Evolutionary conservation across 2,797 vertebrate genomes (phyloP).

Genomic region (Hippoglossus hippoglossus): DNA sequence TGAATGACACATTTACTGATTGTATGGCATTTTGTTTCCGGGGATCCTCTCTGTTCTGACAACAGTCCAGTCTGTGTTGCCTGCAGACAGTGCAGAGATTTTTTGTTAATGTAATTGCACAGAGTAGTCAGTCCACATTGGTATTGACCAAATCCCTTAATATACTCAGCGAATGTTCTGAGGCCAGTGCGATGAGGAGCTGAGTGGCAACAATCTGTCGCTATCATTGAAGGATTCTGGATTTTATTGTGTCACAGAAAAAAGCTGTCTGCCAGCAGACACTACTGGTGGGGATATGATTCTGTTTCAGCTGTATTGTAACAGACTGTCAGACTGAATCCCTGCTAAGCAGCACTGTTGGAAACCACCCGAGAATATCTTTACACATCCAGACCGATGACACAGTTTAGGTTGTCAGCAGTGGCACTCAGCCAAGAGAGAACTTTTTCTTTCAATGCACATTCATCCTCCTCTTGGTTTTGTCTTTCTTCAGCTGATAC

Average conservation of each 20-base stretch:
- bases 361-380: conserved; percentile 17
- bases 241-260: conserved; percentile 35
- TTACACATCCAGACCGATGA: conserved; percentile 20
- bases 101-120: conserved; percentile 50
- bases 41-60: conserved; percentile 21
- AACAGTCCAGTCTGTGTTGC: conserved; percentile 13
- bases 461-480: conserved; percentile 27
- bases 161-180: conserved; percentile 22
- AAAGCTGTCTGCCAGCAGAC: conserved; percentile 7
- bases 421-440: conserved; percentile 12
- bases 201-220: conserved; percentile 36
- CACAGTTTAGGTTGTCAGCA: conserved; percentile 6
- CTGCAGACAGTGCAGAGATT: conserved; percentile 6
- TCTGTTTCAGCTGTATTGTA: conserved; percentile 9
- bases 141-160: conserved; percentile 34
- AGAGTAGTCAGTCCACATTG: conserved; percentile 21
- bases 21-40: conserved; percentile 22
- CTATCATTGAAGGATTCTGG: conserved; percentile 22
- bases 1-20: conserved; percentile 18
- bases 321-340: conserved; percentile 35
- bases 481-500: conserved; percentile 32
- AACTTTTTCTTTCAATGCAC: conserved; percentile 37
- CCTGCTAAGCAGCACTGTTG: neutral
- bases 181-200: conserved; percentile 15
- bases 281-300: neutral